These are phyloP conservation scores for Orthosia gothica DNA, from an alignment of 2,888 invertebrate species.

Conservation along the genomic window DNA sequence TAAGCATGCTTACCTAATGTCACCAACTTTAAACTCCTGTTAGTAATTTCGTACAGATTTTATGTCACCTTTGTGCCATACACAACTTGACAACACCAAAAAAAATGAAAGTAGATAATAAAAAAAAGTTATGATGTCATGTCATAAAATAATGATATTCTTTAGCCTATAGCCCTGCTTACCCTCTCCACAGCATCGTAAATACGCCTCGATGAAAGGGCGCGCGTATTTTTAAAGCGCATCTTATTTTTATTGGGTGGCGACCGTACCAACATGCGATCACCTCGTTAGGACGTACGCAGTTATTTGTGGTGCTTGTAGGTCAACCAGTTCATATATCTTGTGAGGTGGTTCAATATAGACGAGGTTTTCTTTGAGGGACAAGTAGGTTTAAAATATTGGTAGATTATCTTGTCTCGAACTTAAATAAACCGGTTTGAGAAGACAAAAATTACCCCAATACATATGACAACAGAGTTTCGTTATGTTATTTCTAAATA, in stretches of 20 bases:
- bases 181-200: slow-evolving; percentile 27
- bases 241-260: slow-evolving; percentile 45
- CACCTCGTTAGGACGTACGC: slow-evolving; percentile 53
- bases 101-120: neutral
- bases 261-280: slow-evolving; percentile 33
- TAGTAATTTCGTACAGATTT: too few species aligned
- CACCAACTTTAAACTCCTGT: too few species aligned
- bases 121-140: slow-evolving; percentile 20
- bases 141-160: slow-evolving; percentile 42
- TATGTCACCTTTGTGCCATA: neutral
- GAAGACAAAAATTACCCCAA: too few species aligned
- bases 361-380: slow-evolving; percentile 4
- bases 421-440: too few species aligned
- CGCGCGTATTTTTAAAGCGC: slow-evolving; percentile 53
- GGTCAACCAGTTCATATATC: slow-evolving; percentile 41
- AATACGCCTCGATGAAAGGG: slow-evolving; percentile 58
- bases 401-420: too few species aligned
- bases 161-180: slow-evolving; percentile 3
- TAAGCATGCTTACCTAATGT: too few species aligned
- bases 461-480: too few species aligned
- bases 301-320: slow-evolving; percentile 22
- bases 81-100: neutral
- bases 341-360: slow-evolving; percentile 11
- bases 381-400: too few species aligned
- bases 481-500: too few species aligned